Evolutionary conservation across 2,888 invertebrate genomes (phyloP).

Genomic region (Chironomus tentans): DNA sequence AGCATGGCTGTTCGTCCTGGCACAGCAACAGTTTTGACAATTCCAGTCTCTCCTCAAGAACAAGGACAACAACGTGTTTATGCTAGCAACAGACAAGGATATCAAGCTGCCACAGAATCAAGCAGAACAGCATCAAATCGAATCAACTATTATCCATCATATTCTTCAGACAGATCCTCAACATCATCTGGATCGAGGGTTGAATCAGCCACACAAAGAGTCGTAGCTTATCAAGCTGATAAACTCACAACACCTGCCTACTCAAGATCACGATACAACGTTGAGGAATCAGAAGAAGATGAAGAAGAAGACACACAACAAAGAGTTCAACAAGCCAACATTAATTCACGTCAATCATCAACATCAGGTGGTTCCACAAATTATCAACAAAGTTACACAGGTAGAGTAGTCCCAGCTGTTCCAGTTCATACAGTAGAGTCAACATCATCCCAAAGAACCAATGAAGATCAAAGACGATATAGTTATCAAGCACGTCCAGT

Average conservation of each 20-base stretch:
- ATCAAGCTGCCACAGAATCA: not conserved
- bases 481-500: not conserved
- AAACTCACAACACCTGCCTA: not conserved
- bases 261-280: not conserved
- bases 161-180: not conserved
- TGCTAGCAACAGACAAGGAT: not conserved
- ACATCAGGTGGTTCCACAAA: conserved; percentile 17
- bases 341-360: conserved; percentile 8
- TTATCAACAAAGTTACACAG: not conserved
- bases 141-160: not conserved
- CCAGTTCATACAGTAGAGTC: conserved; percentile 13
- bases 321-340: not conserved
- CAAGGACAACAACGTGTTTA: not conserved
- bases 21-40: not conserved
- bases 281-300: not conserved
- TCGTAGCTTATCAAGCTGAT: not conserved
- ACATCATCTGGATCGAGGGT: not conserved
- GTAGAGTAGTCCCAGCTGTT: not conserved
- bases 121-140: not conserved
- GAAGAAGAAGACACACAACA: not conserved
- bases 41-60: not conserved
- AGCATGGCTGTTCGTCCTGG: conserved; percentile 2
- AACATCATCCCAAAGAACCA: conserved; percentile 5
- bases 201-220: not conserved
- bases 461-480: conserved; percentile 6